Base-by-base conservation (phyloP, 2,888 invertebrate genomes). In the Antheraea yamamai region DNA sequence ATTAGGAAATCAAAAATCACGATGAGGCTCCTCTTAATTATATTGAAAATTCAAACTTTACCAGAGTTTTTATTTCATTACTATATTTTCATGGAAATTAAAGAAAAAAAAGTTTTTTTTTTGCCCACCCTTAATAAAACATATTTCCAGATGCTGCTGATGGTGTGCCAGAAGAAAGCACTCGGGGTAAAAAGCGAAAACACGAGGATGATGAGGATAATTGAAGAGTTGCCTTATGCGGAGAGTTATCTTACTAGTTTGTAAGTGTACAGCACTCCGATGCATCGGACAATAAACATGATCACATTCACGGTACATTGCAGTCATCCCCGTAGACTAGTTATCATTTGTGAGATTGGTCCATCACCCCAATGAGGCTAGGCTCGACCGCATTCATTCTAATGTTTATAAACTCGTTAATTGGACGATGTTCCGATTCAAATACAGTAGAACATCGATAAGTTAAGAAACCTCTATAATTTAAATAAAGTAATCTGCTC, bases 131-230 rank as follows among this genome's bases (percentile, higher is more conserved):
- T 47, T 47, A 47, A 47, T 7, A 7, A 7, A 12, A 66, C 14
- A 66, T 30, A 66, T 30, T 66, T 66, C 30, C 14, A 7, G 89
- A 90, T 51, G 89, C 89, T 76, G 89, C 90, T 64, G 91, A 91
- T 81, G 92, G 88, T 66, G 89, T 85, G 78, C 92, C 92, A 52
- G 94, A 95, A 85, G 94, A 95, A 83, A 95, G 95, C 85, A 95
- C 95, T 86, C 92, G 96, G 83, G 96, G 96, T 89, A 96, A 96
- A 89, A 96, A 96, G 83, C 95, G 96, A 87, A 96, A 96, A 94
- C 95, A 95, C 78, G 95, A 95, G 82, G 95, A 95, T 68, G 95
- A 94, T n/a, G 93, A 94, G 64, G 95, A 95, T 77, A 95, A 95
- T 89, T 95, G 92, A 95, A 47, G 90, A 87, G 89, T 89, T 91